Evolutionary conservation across 2,113 vertebrate species (phyloP).

Genomic region (Colistium nudipinnis): DNA sequence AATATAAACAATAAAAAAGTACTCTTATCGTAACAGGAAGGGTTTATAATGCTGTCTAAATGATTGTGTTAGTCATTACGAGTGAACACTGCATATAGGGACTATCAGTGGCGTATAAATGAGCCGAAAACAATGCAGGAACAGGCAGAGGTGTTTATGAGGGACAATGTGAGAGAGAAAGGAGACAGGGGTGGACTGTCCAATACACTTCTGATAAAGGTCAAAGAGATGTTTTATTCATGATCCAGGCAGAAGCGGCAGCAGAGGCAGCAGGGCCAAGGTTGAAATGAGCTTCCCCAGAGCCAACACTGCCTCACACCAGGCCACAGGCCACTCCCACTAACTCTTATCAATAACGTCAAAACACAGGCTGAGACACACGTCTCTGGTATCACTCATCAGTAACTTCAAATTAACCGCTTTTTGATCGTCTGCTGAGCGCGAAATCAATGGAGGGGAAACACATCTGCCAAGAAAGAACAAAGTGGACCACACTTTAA

Average conservation of each 20-base stretch:
- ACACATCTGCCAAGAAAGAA: background rate
- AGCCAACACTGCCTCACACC: conserved; percentile 58
- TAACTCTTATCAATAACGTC: conserved; percentile 65
- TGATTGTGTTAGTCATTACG: conserved; percentile 10
- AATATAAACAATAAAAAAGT: background rate
- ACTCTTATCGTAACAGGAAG: background rate
- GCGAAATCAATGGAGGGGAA: conserved; percentile 15
- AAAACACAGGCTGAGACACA: conserved; percentile 34
- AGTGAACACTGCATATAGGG: background rate
- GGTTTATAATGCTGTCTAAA: background rate
- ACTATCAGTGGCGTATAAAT: conserved; percentile 19
- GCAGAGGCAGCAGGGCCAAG: conserved; percentile 69
- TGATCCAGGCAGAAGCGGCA: conserved; percentile 68
- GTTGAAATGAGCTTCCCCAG: conserved; percentile 79
- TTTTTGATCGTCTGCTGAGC: conserved; percentile 3
- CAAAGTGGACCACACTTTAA: conserved; percentile 9
- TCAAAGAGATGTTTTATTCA: conserved; percentile 84
- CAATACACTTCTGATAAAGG: conserved; percentile 82
- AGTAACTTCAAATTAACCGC: conserved; percentile 43
- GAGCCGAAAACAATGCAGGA: conserved; percentile 40
- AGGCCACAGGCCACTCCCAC: conserved; percentile 83
- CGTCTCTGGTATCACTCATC: conserved; percentile 34
- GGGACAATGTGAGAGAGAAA: conserved; percentile 63
- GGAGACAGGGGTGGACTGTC: conserved; percentile 76
- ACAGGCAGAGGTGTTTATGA: conserved; percentile 53